Evolutionary conservation across 1,140 invertebrate species (phyloP).

Genomic region (Drosophila sucinea): DNA sequence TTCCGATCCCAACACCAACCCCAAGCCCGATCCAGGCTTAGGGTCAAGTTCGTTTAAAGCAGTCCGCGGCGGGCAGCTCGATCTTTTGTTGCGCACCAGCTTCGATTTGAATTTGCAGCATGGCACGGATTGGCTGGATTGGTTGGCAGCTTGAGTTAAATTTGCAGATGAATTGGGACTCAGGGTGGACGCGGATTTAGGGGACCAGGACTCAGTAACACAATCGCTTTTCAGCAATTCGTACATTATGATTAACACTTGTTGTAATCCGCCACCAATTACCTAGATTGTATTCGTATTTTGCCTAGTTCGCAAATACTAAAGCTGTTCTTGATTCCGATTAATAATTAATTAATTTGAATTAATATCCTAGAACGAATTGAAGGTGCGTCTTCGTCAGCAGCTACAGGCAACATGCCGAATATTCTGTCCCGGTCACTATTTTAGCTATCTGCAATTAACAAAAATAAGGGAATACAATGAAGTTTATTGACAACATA

Average conservation of each 20-base stretch:
- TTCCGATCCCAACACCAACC: background rate
- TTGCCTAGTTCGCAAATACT: slow-evolving; percentile 1
- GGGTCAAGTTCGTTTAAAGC: slow-evolving; percentile 1
- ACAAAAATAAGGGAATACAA: background rate
- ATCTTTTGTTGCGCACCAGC: slow-evolving; percentile 9
- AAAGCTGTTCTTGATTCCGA: slow-evolving; percentile 9
- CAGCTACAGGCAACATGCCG: slow-evolving; percentile 36
- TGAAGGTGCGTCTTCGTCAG: slow-evolving; percentile 4
- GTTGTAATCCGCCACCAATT: slow-evolving; percentile 4
- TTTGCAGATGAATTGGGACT: slow-evolving; percentile 4
- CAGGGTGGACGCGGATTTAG: background rate
- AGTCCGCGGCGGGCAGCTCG: background rate
- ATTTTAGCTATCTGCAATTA: slow-evolving; percentile 26
- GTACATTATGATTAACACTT: slow-evolving; percentile 3
- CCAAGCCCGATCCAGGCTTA: slow-evolving; percentile 1
- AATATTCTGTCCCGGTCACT: slow-evolving; percentile 16
- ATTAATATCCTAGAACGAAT: slow-evolving; percentile 25
- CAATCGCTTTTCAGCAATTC: background rate
- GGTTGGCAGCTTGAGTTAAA: slow-evolving; percentile 15
- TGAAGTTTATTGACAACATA: background rate
- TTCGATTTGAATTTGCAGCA: slow-evolving; percentile 10
- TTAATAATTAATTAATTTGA: background rate
- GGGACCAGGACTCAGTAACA: slow-evolving; percentile 17
- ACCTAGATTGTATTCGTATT: slow-evolving; percentile 2
- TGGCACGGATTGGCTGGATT: slow-evolving; percentile 21